Evolutionary conservation across 1,140 invertebrate species (phyloP).

Genomic region (Megalonaias nervosa): DNA sequence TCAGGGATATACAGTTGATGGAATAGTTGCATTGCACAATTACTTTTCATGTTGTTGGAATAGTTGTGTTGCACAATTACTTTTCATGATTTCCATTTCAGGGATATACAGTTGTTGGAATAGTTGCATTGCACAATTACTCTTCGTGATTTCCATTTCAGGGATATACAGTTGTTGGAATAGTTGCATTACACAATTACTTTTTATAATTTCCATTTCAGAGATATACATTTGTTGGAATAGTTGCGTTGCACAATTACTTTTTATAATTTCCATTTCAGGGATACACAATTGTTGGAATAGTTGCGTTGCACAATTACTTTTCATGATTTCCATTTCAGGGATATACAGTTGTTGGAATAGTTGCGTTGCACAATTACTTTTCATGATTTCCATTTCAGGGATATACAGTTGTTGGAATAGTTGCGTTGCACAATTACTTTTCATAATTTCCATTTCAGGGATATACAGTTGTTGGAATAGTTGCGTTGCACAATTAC

Average conservation of each 20-base stretch:
- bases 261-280: background rate
- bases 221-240: conserved; percentile 46
- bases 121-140: too few species aligned
- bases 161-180: background rate
- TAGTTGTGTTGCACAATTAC: background rate
- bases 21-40: background rate
- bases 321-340: conserved; percentile 66
- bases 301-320: conserved; percentile 1
- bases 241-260: too few species aligned
- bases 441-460: too few species aligned
- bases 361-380: conserved; percentile 94
- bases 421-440: too few species aligned
- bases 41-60: conserved; percentile 79
- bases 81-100: too few species aligned
- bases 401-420: background rate
- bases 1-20: too few species aligned
- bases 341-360: conserved; percentile 93
- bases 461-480: too few species aligned
- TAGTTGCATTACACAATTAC: too few species aligned
- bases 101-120: background rate
- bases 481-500: too few species aligned
- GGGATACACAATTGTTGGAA: conserved; percentile 8
- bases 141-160: background rate
- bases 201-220: too few species aligned
- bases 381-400: too few species aligned